phyloP scores from a whole-genome alignment of 2,888 invertebrate genomes.

The Tetrapedia diversipes region DNA sequence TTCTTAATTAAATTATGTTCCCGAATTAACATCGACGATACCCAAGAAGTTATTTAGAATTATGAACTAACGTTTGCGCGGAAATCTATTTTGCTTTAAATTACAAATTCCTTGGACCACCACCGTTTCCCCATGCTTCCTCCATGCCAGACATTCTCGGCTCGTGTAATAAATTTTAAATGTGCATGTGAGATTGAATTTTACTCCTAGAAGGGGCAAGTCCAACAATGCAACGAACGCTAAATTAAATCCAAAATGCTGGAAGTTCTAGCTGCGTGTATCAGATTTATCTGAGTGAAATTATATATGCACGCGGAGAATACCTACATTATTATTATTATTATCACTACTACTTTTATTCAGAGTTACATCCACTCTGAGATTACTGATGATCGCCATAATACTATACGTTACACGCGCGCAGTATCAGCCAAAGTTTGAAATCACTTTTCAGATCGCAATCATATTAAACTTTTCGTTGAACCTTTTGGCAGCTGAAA shows the following conservation, averaged over 20 bases:
- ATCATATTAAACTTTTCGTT: too few species aligned
- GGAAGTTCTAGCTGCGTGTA: constrained; percentile 13
- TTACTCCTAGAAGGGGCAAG: constrained; percentile 11
- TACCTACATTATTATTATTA: too few species aligned
- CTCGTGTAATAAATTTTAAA: constrained; percentile 44
- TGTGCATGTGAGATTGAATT: constrained; percentile 24
- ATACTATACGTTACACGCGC: too few species aligned
- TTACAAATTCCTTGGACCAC: constrained; percentile 40
- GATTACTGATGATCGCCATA: too few species aligned
- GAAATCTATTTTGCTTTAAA: constrained; percentile 44
- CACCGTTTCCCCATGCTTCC: background rate
- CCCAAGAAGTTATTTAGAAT: constrained; percentile 34
- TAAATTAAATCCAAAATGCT: constrained; percentile 35
- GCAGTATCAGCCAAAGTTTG: too few species aligned
- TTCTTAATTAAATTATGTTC: constrained; percentile 13
- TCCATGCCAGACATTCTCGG: constrained; percentile 31
- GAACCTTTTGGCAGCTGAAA: too few species aligned
- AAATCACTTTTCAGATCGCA: too few species aligned
- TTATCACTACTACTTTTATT: too few species aligned
- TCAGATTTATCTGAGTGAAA: too few species aligned
- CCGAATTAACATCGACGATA: constrained; percentile 35
- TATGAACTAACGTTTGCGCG: constrained; percentile 32
- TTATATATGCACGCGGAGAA: too few species aligned
- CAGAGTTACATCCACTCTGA: too few species aligned
- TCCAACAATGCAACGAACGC: constrained; percentile 28